phyloP scores from a whole-genome alignment of 2,113 vertebrate species.

The Dicentrarchus labrax region DNA sequence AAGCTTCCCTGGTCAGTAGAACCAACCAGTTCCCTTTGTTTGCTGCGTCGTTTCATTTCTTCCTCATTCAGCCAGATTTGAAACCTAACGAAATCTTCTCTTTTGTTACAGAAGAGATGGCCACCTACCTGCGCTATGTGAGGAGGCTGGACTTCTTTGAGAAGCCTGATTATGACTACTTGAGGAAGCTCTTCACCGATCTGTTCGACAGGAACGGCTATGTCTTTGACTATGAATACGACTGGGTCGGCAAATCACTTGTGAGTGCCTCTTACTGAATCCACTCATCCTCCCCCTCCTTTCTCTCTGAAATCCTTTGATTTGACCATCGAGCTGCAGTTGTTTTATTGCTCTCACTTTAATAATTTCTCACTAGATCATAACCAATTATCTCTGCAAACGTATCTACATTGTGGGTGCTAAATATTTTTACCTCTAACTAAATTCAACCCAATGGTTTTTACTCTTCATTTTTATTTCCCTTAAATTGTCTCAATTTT shows the following conservation, averaged over 20 bases:
- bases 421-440: neutral
- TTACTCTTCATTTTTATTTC: neutral
- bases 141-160: slow-evolving; percentile 97
- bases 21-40: neutral
- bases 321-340: neutral
- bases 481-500: neutral
- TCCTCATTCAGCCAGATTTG: neutral
- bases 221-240: slow-evolving; percentile 97
- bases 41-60: neutral
- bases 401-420: neutral
- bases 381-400: neutral
- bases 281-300: neutral
- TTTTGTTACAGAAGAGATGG: slow-evolving; percentile 93
- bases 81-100: slow-evolving; percentile 6
- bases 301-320: neutral
- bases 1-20: slow-evolving; percentile 93
- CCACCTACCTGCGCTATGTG: slow-evolving; percentile 96
- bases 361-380: slow-evolving; percentile 2
- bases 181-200: slow-evolving; percentile 96
- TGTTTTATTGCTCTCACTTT: slow-evolving; percentile 9
- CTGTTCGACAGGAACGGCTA: slow-evolving; percentile 94
- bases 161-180: slow-evolving; percentile 97
- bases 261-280: slow-evolving; percentile 82
- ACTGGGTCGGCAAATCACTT: slow-evolving; percentile 97
- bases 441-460: neutral